Percentiles rank a stretch among this genome's conserved stretches.
These are phyloP conservation scores for Campodea augens DNA, from an alignment of 1,140 invertebrate genomes.

Conservation along the genomic window DNA sequence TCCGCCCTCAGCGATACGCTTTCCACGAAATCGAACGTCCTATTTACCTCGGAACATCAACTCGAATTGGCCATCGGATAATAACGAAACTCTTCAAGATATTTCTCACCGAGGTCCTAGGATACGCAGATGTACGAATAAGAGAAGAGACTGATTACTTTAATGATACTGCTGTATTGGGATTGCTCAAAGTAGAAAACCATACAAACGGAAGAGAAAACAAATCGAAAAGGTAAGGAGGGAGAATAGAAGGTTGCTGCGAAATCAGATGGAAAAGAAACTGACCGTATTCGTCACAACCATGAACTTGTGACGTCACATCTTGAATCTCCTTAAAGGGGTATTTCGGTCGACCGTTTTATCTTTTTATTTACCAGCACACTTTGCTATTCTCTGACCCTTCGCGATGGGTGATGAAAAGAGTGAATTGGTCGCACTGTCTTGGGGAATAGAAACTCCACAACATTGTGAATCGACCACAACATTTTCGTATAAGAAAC, in stretches of 20 bases:
- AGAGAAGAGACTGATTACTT: conserved; percentile 26
- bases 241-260: neutral
- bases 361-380: too few species aligned
- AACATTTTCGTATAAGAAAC: too few species aligned
- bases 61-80: conserved; percentile 36
- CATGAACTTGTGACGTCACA: too few species aligned
- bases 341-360: too few species aligned
- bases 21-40: conserved; percentile 15
- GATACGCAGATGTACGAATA: conserved; percentile 35
- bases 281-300: neutral
- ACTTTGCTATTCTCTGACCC: too few species aligned
- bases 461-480: too few species aligned
- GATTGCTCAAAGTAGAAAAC: conserved; percentile 3
- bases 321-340: too few species aligned
- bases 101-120: conserved; percentile 38
- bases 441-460: too few species aligned
- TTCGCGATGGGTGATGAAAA: too few species aligned
- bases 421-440: too few species aligned
- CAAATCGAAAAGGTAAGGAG: neutral
- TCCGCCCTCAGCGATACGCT: conserved; percentile 20
- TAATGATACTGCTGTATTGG: conserved; percentile 22
- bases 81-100: conserved; percentile 40
- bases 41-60: conserved; percentile 32
- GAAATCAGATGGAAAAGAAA: neutral
- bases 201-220: neutral